phyloP scores from a whole-genome alignment of 2,888 invertebrate genomes.

The Leptinotarsa juncta region DNA sequence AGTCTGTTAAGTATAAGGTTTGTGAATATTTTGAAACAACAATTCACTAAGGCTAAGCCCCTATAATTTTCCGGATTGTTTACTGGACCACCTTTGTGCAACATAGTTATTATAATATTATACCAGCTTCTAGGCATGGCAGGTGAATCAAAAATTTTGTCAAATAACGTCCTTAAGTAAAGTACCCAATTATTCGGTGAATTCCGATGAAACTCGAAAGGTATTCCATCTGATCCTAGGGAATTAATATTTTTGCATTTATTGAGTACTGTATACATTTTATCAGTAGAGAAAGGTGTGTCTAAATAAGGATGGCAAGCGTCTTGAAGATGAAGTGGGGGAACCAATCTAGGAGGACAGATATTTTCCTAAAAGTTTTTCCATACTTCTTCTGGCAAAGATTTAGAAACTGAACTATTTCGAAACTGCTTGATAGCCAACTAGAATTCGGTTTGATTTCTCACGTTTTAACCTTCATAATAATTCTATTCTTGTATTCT shows the following conservation, averaged over 20 bases:
- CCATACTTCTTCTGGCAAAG: no score
- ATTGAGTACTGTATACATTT: background rate
- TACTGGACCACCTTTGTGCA: constrained; percentile 5
- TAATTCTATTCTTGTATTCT: no score
- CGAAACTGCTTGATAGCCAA: no score
- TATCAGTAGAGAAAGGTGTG: background rate
- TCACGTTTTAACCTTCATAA: no score
- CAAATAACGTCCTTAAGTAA: background rate
- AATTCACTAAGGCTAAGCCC: background rate
- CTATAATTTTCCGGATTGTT: background rate
- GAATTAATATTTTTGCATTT: constrained; percentile 8
- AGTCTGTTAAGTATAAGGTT: background rate
- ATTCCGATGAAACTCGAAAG: background rate
- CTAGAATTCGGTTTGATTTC: no score
- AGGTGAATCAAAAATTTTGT: background rate
- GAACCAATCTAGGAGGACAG: no score
- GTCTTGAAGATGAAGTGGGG: background rate
- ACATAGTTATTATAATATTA: background rate
- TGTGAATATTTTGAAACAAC: background rate
- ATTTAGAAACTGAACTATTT: no score
- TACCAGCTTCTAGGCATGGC: background rate
- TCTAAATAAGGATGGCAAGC: background rate
- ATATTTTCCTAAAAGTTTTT: no score
- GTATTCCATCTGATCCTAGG: background rate
- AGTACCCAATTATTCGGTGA: background rate